Base-by-base conservation (phyloP, 2,888 invertebrate species). In the Chromoteleia sp. region DNA sequence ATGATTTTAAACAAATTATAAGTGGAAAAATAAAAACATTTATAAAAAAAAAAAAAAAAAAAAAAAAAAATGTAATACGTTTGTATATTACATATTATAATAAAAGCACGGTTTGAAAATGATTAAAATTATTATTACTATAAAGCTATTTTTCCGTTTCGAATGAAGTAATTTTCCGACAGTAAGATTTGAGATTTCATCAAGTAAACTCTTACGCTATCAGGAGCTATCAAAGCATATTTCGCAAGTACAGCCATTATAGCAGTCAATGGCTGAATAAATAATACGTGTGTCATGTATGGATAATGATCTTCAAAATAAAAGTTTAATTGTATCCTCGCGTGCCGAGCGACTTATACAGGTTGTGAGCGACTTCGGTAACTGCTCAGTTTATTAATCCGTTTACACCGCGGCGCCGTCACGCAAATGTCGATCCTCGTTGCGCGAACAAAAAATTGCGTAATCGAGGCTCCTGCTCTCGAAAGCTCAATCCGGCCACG, bases 291-390 rank as follows among this genome's bases (percentile, higher is more conserved):
- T 75, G 77, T 74, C 82, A 78, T 77, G 78, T 25, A 19, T 33
- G 71, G 82, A 79, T 82, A 82, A 79, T 59, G 71, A 82, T 82
- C 79, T 67, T 63, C 45, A 67, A 71, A 82, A 82, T 82, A 78
- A 79, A 82, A 82, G 78, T 82, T 82, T 82, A 82, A 82, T 79
- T 71, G 82, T 73, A 67, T 12, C 50, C 75, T 79, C 68, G 79
- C 79, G 79, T 82, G 82, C 76, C 25, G 41, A 10, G 43, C 50
- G 74, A 81, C 75, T 75, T 59, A 68, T 65, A 33, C 56, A 39
- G 68, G 73, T 52, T 75, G 59, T 71, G 65, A 63, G 58, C 59
- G 41, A 71, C 81, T 78, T 79, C 43, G 17, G 59, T 52, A 68
- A 77, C 71, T 77, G 78, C 61, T 74, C 61, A 78, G 78, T 78